A percentile compares a stretch with the other conserved stretches of the same genome.
phyloP scores from a whole-genome alignment of 2,797 vertebrate genomes.

The Melanotaenia boesemani region DNA sequence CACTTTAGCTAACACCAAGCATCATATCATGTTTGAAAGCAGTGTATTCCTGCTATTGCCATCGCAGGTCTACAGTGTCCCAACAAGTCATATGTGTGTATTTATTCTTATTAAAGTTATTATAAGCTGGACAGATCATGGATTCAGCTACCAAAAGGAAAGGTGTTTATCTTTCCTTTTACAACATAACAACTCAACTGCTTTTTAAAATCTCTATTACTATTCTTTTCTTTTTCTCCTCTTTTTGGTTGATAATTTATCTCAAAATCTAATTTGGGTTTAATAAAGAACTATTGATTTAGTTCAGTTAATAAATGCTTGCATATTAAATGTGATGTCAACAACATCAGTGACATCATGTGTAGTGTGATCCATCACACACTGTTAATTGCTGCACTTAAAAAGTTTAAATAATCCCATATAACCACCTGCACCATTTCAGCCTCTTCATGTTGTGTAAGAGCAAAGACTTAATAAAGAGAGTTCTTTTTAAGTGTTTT shows the following conservation, averaged over 20 bases:
- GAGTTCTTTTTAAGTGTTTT: slow-evolving; percentile 58
- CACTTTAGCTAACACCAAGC: slow-evolving; percentile 44
- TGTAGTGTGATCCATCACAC: slow-evolving; percentile 11
- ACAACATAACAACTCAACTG: neutral
- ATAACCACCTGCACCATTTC: slow-evolving; percentile 40
- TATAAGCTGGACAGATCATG: slow-evolving; percentile 46
- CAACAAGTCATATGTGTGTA: slow-evolving; percentile 43
- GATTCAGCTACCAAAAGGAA: slow-evolving; percentile 29
- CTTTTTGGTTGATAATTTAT: neutral
- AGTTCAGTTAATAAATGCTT: slow-evolving; percentile 6
- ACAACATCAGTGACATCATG: slow-evolving; percentile 22
- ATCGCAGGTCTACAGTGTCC: slow-evolving; percentile 46
- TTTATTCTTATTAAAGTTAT: slow-evolving; percentile 69
- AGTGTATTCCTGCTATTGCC: slow-evolving; percentile 36
- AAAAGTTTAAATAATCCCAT: slow-evolving; percentile 10
- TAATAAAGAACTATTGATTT: slow-evolving; percentile 4
- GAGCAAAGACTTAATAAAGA: slow-evolving; percentile 41
- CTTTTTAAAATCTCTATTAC: neutral
- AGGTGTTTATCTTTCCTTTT: slow-evolving; percentile 15
- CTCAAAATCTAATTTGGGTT: neutral
- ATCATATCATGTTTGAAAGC: slow-evolving; percentile 60
- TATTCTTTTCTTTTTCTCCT: neutral
- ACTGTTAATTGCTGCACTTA: slow-evolving; percentile 30
- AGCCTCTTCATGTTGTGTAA: slow-evolving; percentile 44
- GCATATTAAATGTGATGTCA: slow-evolving; percentile 25